Evolutionary conservation across 2,797 vertebrate species (phyloP).

Genomic region (Monodelphis domestica): DNA sequence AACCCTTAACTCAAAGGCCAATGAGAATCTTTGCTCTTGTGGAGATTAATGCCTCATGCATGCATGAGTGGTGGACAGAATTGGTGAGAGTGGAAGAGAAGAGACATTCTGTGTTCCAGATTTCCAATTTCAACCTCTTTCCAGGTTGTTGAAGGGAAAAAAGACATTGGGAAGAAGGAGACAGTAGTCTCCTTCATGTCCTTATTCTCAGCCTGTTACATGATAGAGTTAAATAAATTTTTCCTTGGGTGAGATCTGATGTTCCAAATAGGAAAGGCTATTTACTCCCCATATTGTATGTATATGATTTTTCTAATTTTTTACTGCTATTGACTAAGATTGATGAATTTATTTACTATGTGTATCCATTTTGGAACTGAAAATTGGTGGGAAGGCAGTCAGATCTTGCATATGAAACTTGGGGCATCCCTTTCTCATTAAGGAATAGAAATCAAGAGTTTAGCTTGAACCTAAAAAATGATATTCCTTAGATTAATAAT

Average conservation of each 20-base stretch:
- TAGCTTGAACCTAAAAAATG: not conserved
- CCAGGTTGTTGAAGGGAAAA: not conserved
- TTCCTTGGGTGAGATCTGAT: not conserved
- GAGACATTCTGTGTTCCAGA: not conserved
- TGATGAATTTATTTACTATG: not conserved
- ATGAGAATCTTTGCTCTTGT: not conserved
- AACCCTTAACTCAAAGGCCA: not conserved
- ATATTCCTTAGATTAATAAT: not conserved
- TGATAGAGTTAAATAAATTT: too few relatives aligned
- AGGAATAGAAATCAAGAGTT: not conserved
- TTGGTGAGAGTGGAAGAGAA: not conserved
- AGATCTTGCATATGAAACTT: not conserved
- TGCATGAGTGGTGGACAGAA: not conserved
- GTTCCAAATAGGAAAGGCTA: not conserved
- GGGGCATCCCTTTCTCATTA: not conserved
- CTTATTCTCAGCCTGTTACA: too few relatives aligned
- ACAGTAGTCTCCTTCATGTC: not conserved
- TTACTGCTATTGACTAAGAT: not conserved
- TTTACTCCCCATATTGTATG: not conserved
- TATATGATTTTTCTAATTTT: not conserved
- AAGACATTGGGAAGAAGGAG: not conserved
- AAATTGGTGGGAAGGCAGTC: not conserved
- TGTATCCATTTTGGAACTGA: not conserved
- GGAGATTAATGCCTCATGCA: not conserved
- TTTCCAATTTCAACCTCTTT: not conserved